Conservation (phyloP, 2,113 vertebrate species). For the Bombycilla garrulus region DNA sequence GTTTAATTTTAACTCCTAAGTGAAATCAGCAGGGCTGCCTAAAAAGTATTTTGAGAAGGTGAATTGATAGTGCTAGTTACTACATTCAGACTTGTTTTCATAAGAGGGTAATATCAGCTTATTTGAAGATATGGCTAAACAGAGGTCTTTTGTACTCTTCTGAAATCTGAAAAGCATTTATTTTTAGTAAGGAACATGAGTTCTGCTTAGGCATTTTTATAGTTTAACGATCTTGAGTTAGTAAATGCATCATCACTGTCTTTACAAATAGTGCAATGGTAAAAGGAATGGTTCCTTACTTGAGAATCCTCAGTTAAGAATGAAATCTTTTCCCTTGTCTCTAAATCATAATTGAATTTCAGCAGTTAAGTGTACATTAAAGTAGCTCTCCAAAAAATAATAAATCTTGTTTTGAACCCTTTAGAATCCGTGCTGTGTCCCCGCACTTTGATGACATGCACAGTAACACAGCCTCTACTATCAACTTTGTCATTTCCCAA, state of each 20-base stretch:
- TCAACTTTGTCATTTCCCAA: constrained; percentile 98
- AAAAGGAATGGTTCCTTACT: background rate
- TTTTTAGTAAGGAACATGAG: background rate
- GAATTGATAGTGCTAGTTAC: background rate
- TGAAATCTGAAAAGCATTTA: background rate
- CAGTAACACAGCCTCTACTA: constrained; percentile 95
- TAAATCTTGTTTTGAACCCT: constrained; percentile 5
- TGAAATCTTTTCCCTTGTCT: background rate
- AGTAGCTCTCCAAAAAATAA: background rate
- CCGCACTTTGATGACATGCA: constrained; percentile 96
- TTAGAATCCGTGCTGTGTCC: constrained; percentile 88
- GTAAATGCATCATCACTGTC: background rate
- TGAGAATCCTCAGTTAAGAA: background rate
- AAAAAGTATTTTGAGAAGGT: background rate
- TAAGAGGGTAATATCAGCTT: background rate
- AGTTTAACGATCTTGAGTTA: background rate
- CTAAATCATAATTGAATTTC: background rate
- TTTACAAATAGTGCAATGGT: background rate
- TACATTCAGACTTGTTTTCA: background rate
- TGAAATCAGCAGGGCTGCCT: background rate
- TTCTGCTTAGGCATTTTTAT: background rate
- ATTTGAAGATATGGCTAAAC: background rate
- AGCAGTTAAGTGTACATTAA: background rate
- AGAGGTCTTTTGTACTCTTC: background rate
- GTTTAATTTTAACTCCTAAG: constrained; percentile 16